phyloP scores from a whole-genome alignment of 30 jellyfish, hydroid and myxozoan genomes.

The Catostylus mosaicus region DNA sequence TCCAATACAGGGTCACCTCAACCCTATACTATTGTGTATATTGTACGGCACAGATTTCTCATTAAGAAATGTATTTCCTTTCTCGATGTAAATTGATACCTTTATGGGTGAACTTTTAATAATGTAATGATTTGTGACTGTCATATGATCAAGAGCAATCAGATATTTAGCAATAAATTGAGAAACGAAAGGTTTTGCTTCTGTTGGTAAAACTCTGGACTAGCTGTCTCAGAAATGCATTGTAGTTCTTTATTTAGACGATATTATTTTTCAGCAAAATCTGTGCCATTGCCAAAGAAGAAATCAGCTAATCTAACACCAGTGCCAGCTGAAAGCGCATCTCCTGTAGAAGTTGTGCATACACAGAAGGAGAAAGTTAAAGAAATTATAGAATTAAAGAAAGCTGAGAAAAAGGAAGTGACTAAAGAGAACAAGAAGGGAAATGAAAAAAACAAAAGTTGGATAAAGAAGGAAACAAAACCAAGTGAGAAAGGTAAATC shows the following conservation, averaged over 20 bases:
- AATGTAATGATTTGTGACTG: too few relatives aligned
- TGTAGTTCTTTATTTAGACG: neutral
- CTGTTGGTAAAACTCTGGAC: neutral
- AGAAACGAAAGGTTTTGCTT: too few relatives aligned
- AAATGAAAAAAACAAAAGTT: slow-evolving; percentile 5
- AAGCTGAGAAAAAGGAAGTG: neutral
- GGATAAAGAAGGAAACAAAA: slow-evolving; percentile 5
- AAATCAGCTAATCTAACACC: neutral
- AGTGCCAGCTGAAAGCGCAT: neutral
- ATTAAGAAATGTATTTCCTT: too few relatives aligned
- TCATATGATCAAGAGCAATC: too few relatives aligned
- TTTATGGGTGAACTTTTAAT: too few relatives aligned
- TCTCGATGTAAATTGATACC: too few relatives aligned
- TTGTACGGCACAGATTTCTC: too few relatives aligned
- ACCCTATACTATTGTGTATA: too few relatives aligned
- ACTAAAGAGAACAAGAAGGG: neutral
- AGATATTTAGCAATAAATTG: too few relatives aligned
- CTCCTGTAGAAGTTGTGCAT: neutral
- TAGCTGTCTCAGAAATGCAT: neutral
- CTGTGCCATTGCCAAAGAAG: slow-evolving; percentile 27
- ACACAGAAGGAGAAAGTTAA: slow-evolving; percentile 1
- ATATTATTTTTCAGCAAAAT: slow-evolving; percentile 5
- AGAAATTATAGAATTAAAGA: neutral
- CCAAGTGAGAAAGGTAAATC: neutral
- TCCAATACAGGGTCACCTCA: too few relatives aligned